A percentile compares a stretch with the other conserved stretches of the same genome.
phyloP scores from a whole-genome alignment of 53 echinoderm and acorn worm species.

The Henricia sp. region DNA sequence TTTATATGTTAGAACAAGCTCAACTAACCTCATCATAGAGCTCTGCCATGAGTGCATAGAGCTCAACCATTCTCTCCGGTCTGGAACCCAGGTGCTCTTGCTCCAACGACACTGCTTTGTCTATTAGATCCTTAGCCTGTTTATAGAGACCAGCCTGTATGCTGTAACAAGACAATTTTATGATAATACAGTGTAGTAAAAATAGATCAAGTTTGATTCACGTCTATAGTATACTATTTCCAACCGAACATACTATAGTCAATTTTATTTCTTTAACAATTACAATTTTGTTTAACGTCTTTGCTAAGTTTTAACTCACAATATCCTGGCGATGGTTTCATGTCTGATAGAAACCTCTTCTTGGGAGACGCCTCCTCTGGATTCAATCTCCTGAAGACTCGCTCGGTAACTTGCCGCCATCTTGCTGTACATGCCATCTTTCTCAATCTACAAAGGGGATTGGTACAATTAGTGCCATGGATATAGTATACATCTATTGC shows the following conservation, averaged over 20 bases:
- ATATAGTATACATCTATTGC: too few relatives aligned
- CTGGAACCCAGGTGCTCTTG: slow-evolving; percentile 79
- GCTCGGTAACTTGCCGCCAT: slow-evolving; percentile 74
- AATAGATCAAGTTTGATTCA: not conserved
- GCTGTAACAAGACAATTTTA: slow-evolving; percentile 59
- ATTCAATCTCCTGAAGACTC: slow-evolving; percentile 56
- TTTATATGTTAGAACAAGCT: too few relatives aligned
- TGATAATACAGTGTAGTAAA: not conserved
- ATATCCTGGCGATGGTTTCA: slow-evolving; percentile 67
- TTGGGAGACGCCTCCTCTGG: slow-evolving; percentile 24
- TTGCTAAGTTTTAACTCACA: slow-evolving; percentile 59
- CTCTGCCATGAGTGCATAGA: slow-evolving; percentile 85
- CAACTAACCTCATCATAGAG: slow-evolving; percentile 92
- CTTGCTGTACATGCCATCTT: slow-evolving; percentile 82
- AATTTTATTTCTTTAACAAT: too few relatives aligned
- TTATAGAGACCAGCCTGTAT: slow-evolving; percentile 90
- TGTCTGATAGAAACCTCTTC: slow-evolving; percentile 70
- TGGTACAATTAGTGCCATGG: too few relatives aligned
- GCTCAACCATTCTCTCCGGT: slow-evolving; percentile 94
- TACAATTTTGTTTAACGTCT: too few relatives aligned
- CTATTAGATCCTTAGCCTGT: slow-evolving; percentile 69
- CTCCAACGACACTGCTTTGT: slow-evolving; percentile 72
- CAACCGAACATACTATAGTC: too few relatives aligned
- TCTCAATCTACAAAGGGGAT: slow-evolving; percentile 33
- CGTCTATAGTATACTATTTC: too few relatives aligned